phyloP scores from a whole-genome alignment of 2,113 vertebrate species.

The Sclerurus mexicanus region DNA sequence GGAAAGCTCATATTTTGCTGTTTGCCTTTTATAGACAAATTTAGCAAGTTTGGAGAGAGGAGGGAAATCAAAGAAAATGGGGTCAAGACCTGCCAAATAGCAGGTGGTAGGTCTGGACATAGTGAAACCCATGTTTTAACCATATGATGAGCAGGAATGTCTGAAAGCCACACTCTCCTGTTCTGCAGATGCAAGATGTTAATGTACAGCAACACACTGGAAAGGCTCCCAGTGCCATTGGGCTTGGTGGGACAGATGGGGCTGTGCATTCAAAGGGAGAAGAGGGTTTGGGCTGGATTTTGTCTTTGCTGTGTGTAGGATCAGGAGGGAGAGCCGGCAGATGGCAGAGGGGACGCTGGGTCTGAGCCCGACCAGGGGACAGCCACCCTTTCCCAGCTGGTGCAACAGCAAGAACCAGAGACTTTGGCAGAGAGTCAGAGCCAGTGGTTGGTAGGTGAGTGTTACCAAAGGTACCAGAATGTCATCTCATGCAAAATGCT shows the following conservation, averaged over 20 bases:
- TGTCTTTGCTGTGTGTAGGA: neutral
- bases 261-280: neutral
- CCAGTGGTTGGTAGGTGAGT: neutral
- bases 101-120: neutral
- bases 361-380: neutral
- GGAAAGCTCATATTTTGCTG: neutral
- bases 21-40: neutral
- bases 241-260: neutral
- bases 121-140: neutral
- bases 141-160: neutral
- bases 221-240: fast-evolving
- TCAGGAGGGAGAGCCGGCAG: neutral
- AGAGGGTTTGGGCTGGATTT: neutral
- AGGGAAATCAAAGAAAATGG: neutral
- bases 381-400: neutral
- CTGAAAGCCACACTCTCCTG: neutral
- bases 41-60: neutral
- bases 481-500: neutral
- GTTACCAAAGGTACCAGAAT: neutral
- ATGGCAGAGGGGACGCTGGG: neutral
- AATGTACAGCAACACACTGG: fast-evolving
- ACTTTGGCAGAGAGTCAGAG: neutral
- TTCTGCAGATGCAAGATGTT: neutral
- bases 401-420: fast-evolving
- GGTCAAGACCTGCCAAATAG: neutral